Percentiles rank a stretch among this genome's conserved stretches.
Conservation (phyloP, 2,888 invertebrate species). For the Pristionchus entomophagus region DNA sequence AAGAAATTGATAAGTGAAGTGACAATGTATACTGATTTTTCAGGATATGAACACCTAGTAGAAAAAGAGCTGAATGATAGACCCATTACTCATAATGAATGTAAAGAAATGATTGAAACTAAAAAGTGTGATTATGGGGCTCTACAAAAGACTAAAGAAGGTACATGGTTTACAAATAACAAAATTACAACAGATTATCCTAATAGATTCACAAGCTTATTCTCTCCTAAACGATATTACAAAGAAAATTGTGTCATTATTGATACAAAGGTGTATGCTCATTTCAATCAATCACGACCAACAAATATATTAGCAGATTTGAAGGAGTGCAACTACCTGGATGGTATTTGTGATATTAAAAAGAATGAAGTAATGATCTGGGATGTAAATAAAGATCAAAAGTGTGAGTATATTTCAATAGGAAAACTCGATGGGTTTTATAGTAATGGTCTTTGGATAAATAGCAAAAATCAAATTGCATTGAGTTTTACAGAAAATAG, state of each 20-base stretch:
- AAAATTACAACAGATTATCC: neutral
- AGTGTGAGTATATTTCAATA: slow-evolving; percentile 60
- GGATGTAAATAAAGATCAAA: slow-evolving; percentile 61
- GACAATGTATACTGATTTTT: slow-evolving; percentile 35
- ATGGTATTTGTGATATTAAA: slow-evolving; percentile 58
- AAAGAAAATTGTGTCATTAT: slow-evolving; percentile 65
- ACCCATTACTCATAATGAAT: neutral
- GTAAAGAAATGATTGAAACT: slow-evolving; percentile 44
- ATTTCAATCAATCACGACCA: slow-evolving; percentile 53
- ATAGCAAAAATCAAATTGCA: slow-evolving; percentile 49
- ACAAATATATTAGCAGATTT: slow-evolving; percentile 56
- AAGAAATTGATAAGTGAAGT: no score
- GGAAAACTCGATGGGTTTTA: slow-evolving; percentile 56
- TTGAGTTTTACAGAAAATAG: slow-evolving; percentile 51
- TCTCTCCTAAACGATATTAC: neutral
- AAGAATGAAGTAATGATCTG: slow-evolving; percentile 65
- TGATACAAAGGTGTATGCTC: slow-evolving; percentile 57
- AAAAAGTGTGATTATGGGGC: slow-evolving; percentile 60
- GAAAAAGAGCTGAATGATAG: slow-evolving; percentile 51
- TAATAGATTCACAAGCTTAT: neutral
- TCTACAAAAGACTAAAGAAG: slow-evolving; percentile 51
- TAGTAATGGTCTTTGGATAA: neutral
- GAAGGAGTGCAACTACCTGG: slow-evolving; percentile 58
- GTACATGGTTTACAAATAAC: neutral
- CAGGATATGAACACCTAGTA: slow-evolving; percentile 54